Evolutionary conservation across 2,113 vertebrate species (phyloP).

Genomic region (Grallaria varia): DNA sequence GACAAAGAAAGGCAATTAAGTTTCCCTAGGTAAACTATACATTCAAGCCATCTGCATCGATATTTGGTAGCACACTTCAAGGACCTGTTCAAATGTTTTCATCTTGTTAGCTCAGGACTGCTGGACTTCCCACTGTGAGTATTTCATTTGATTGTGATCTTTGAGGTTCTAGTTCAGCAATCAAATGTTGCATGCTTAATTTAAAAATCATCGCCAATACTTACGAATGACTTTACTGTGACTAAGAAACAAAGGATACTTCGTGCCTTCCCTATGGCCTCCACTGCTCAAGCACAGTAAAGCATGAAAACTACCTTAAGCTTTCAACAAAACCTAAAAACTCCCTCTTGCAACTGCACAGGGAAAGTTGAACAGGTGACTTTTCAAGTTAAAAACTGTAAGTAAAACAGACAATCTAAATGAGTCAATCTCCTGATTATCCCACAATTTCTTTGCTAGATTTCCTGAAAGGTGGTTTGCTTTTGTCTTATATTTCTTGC

Average conservation of each 20-base stretch:
- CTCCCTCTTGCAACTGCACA: not conserved
- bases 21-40: not conserved
- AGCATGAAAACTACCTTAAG: not conserved
- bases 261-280: not conserved
- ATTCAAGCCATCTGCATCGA: not conserved
- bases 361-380: not conserved
- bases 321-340: not conserved
- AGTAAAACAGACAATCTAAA: not conserved
- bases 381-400: not conserved
- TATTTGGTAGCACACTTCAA: not conserved
- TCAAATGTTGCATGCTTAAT: not conserved
- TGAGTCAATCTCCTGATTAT: not conserved
- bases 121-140: not conserved
- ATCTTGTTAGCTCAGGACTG: not conserved
- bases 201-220: not conserved
- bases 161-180: not conserved
- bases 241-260: not conserved
- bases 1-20: not conserved
- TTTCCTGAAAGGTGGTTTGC: not conserved
- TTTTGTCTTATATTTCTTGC: not conserved
- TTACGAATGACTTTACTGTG: not conserved
- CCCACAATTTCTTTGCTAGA: not conserved
- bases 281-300: not conserved
- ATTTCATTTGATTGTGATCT: not conserved
- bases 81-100: not conserved